Evolutionary conservation across 2,113 vertebrate genomes (phyloP), one percentile per base, ranked within the genome.

Genomic region (Osmerus mordax): DNA sequence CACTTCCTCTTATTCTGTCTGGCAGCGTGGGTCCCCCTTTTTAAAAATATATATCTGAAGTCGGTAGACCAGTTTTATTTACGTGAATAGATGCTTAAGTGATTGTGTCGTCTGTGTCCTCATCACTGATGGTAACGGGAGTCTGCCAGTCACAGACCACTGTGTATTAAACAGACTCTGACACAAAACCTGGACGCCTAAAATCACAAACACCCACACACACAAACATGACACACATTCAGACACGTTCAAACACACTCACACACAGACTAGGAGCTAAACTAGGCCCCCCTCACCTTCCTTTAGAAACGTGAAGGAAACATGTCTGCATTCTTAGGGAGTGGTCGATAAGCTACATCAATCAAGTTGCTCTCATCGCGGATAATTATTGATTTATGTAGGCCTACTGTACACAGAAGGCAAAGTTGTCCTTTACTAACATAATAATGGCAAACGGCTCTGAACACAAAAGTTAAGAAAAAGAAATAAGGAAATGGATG

Each of bases 281-380:
- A 65, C 23, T 3, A 36, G 13, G 4, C 29, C 32, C 29, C 32
- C 5, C 32, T 19, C 16, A 36, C 19, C 28, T 56, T 56, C 15
- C 55, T 56, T 4, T 18, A 7, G 18, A 12, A 36, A 14, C 14
- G 18, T 36, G 62, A 36, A 29, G 32, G 28, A n/a, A 15, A 41
- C 62, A 41, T 41, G 62, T 19, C 62, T n/a, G 36, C 29, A 41
- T 65, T 36, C 16, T n/a, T 36, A 65, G 32, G 62, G 62, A 65
- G 32, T 41, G 32, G 62, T 65, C n/a, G 29, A 16, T 56, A n/a
- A 3, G 60, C 11, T 25, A 56, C 11, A 13, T 62, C 60, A 41
- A 65, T n/a, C 32, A 65, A 41, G 18, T 65, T n/a, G 14, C 14
- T 62, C 25, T 5, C 14, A 62, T 29, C 12, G 60, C 14, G 14